phyloP scores from a whole-genome alignment of 64 coral and sea anemone genomes.

The Actinia equina region DNA sequence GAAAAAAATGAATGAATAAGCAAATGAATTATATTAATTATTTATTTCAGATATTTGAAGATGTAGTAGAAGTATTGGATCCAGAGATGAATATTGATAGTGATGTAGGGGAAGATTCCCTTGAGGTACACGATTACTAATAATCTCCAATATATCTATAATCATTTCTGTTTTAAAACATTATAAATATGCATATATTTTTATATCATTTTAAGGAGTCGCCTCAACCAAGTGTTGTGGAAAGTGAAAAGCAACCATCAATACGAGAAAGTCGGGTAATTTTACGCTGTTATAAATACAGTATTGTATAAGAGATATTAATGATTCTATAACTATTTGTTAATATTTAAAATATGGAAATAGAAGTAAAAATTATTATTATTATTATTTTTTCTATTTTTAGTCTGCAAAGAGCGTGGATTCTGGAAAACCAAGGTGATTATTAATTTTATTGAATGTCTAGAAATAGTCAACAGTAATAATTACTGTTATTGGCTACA shows the following conservation, averaged over 20 bases:
- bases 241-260: slow-evolving; percentile 11
- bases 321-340: not conserved
- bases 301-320: too few species aligned
- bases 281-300: too few species aligned
- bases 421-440: slow-evolving; percentile 65
- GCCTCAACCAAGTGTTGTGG: not conserved
- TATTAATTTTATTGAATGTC: not conserved
- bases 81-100: slow-evolving; percentile 99
- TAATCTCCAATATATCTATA: not conserved
- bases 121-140: slow-evolving; percentile 8
- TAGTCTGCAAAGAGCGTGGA: slow-evolving; percentile 60
- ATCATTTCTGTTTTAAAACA: not conserved
- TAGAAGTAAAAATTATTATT: too few species aligned
- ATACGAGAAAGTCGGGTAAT: slow-evolving; percentile 32
- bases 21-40: not conserved
- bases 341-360: too few species aligned
- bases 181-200: not conserved
- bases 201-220: not conserved
- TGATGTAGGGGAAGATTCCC: slow-evolving; percentile 58
- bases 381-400: not conserved
- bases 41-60: slow-evolving; percentile 82
- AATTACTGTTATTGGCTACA: too few species aligned
- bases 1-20: not conserved
- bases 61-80: slow-evolving; percentile 95
- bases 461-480: too few species aligned